Evolutionary conservation across 2,113 vertebrate genomes (phyloP).

Genomic region (Mesitornis unicolor): DNA sequence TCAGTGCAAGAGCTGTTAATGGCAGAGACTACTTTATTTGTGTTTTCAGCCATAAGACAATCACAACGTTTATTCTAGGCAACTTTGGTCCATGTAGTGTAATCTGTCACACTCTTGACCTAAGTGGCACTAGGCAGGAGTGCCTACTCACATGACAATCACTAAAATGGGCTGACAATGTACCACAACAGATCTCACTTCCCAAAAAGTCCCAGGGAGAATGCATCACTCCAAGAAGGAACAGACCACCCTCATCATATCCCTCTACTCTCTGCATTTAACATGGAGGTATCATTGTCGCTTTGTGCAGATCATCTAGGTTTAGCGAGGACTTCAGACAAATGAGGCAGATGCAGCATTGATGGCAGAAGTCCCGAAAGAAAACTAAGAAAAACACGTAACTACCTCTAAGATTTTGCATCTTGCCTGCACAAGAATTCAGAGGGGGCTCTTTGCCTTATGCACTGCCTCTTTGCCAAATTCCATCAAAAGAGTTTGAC

Average conservation of each 20-base stretch:
- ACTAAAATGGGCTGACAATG: not conserved
- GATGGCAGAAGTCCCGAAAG: not conserved
- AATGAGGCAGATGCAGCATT: not conserved
- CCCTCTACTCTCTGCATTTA: not conserved
- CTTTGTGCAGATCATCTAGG: not conserved
- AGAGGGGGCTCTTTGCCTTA: not conserved
- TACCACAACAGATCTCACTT: not conserved
- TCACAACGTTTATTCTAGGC: not conserved
- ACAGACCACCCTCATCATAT: not conserved
- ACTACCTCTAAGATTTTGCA: not conserved
- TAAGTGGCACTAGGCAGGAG: not conserved
- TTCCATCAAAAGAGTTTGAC: not conserved
- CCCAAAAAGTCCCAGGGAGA: not conserved
- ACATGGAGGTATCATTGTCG: not conserved
- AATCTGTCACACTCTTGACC: not conserved
- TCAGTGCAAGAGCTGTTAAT: not conserved
- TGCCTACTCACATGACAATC: not conserved
- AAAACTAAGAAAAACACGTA: not conserved
- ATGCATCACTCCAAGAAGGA: not conserved
- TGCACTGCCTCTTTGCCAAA: not conserved
- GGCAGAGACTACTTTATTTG: not conserved
- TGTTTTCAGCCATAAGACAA: not conserved
- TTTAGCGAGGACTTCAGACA: not conserved
- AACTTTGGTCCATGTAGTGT: not conserved
- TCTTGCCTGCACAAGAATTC: not conserved